phyloP scores from a whole-genome alignment of 1,140 invertebrate species.

The Lutraria rhynchaena region DNA sequence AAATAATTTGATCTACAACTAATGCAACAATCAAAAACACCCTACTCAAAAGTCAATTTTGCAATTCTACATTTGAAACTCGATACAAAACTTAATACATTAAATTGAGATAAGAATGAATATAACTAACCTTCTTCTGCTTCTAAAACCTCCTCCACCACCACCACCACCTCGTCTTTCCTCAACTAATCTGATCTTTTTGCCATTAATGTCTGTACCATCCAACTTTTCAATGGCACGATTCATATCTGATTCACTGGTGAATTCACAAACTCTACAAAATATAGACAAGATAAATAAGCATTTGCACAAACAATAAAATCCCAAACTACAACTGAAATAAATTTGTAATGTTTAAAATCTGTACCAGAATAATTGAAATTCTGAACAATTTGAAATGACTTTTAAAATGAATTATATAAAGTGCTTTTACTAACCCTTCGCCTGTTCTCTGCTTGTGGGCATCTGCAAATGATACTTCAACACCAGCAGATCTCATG shows the following conservation, averaged over 20 bases:
- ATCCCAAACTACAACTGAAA: background rate
- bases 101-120: background rate
- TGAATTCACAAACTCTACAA: slow-evolving; percentile 81
- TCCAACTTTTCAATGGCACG: slow-evolving; percentile 97
- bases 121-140: slow-evolving; percentile 19
- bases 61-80: no score
- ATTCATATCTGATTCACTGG: slow-evolving; percentile 91
- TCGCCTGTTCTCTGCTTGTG: slow-evolving; percentile 98
- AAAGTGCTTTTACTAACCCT: slow-evolving; percentile 95
- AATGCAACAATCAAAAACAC: background rate
- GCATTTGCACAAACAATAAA: background rate
- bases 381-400: no score
- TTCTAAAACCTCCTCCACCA: slow-evolving; percentile 67
- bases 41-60: no score
- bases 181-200: slow-evolving; percentile 93
- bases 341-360: no score
- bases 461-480: slow-evolving; percentile 99
- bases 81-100: background rate
- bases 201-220: slow-evolving; percentile 93
- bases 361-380: no score
- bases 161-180: slow-evolving; percentile 88
- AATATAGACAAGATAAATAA: no score
- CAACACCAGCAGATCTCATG: slow-evolving; percentile 97
- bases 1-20: no score
- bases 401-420: no score